Evolutionary conservation across 2,113 vertebrate species (phyloP).

Genomic region (Progne subis): DNA sequence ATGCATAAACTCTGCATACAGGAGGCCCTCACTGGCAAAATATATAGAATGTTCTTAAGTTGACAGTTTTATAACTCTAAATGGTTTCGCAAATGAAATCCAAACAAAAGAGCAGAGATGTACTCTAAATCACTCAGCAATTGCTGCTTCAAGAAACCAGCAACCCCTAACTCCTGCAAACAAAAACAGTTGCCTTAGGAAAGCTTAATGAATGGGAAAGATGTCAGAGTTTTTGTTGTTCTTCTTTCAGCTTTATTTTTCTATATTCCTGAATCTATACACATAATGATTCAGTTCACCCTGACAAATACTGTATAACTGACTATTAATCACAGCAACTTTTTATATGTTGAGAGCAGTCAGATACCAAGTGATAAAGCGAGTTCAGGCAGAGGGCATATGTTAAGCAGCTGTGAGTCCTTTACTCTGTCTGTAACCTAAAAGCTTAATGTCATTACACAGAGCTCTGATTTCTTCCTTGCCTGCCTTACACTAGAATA

Average conservation of each 20-base stretch:
- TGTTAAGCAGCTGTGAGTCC: constrained; percentile 60
- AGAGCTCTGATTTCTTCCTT: constrained; percentile 23
- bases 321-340: constrained; percentile 28
- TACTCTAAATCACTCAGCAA: constrained; percentile 57
- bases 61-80: constrained; percentile 62
- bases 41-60: constrained; percentile 18
- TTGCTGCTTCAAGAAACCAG: constrained; percentile 39
- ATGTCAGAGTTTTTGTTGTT: background rate
- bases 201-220: constrained; percentile 8
- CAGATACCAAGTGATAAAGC: constrained; percentile 39
- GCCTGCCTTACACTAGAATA: background rate
- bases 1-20: background rate
- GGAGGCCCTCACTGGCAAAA: background rate
- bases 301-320: background rate
- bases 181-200: background rate
- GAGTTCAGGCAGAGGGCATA: constrained; percentile 68
- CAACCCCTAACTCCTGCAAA: constrained; percentile 29
- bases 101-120: constrained; percentile 51
- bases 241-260: constrained; percentile 18
- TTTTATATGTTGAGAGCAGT: constrained; percentile 36
- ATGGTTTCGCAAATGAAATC: constrained; percentile 48
- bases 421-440: constrained; percentile 19
- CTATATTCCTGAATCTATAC: background rate
- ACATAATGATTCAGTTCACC: background rate
- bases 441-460: constrained; percentile 23